Conservation (phyloP, 2,113 vertebrate species). For the Coreoperca whiteheadi region DNA sequence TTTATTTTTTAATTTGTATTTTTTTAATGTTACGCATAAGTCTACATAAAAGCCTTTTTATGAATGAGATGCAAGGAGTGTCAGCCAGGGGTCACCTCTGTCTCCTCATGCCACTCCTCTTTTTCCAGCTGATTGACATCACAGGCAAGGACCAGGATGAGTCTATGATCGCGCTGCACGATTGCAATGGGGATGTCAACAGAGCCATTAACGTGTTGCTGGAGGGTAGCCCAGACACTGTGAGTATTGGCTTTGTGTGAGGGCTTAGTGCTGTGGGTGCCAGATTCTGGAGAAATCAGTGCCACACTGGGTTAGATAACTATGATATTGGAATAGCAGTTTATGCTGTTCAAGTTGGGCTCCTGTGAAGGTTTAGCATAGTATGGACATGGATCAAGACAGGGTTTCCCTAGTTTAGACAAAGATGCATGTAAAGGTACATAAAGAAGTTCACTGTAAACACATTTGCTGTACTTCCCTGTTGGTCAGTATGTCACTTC, state of each 20-base stretch:
- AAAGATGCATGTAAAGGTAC: not conserved
- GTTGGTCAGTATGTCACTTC: not conserved
- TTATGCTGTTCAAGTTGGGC: not conserved
- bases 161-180: constrained; percentile 98
- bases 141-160: constrained; percentile 99
- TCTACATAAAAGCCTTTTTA: not conserved
- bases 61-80: not conserved
- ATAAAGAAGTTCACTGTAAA: not conserved
- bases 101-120: constrained; percentile 36
- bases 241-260: constrained; percentile 80
- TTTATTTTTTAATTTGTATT: not conserved
- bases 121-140: constrained; percentile 95
- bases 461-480: not conserved
- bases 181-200: constrained; percentile 98
- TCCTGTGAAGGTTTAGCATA: not conserved
- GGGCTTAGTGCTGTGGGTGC: constrained; percentile 24
- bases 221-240: constrained; percentile 98
- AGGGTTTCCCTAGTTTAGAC: not conserved
- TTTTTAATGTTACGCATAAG: not conserved
- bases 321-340: not conserved
- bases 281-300: constrained; percentile 49
- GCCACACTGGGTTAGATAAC: constrained; percentile 32
- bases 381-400: not conserved
- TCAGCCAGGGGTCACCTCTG: constrained; percentile 2
- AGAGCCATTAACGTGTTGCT: constrained; percentile 98